Evolutionary conservation across 2,888 invertebrate genomes (phyloP), one percentile per base, ranked within the genome.

Genomic region (Eretmocerus hayati): DNA sequence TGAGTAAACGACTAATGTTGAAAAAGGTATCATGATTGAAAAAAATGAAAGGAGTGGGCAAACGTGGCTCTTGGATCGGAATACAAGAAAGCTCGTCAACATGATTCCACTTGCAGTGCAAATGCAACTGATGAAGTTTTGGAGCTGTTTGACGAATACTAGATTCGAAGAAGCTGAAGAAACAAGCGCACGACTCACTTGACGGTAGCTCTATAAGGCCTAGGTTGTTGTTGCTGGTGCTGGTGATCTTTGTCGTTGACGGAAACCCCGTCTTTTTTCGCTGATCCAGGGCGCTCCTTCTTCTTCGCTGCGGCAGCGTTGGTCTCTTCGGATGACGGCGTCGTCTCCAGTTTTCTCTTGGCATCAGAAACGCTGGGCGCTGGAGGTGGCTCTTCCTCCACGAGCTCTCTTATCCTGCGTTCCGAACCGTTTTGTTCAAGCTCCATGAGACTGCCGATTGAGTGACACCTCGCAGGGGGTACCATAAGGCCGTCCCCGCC

Each of bases 391-490:
- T 63, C 72, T 59, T 62, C 73, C 65, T 80, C 83, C 58, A 82
- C 79, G 61, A 86, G 75, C 55, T 87, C 85, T 56, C 85, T 74
- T 58, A 87, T 85, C 60, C 85, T 78, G 62, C 83, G 79, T 61
- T 85, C 85, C 30, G 84, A 85, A 5, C 81, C 80, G 62, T 80
- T 83, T 59, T 80, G 62, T 52, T 72, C 81, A 21, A 88, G 78
- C 61, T 88, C 87, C 68, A 87, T 84, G 54, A 84, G 72, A 50
- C 81, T 82, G 36, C 87, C 85, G 60, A 84, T 84, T 0, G 88
- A 87, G 55, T 85, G 81, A 33, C 78, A 78, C 46, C 77, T 63
- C 5, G 74, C 70, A 5, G 76, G 67, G 30, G 76, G 67, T 30
- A 56, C 36, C 9, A 47, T 21, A 8, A 68, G 59, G 46, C 74